Base-by-base conservation (phyloP, 2,113 vertebrate species). In the Hystrix brachyura region DNA sequence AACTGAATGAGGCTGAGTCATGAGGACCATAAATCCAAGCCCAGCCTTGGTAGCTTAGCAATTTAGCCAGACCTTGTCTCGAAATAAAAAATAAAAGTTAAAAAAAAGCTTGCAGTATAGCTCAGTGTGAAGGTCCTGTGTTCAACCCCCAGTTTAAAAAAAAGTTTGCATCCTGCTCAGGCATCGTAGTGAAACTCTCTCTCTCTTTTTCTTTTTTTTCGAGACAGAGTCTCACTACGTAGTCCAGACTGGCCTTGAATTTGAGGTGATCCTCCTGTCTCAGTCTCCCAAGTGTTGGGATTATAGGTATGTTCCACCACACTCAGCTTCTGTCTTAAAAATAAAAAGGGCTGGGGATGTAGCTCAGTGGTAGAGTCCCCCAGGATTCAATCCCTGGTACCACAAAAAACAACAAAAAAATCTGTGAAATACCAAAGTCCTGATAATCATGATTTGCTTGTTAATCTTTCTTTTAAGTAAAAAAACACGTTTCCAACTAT, bases 401-500 rank as follows among this genome's bases (percentile, higher is more conserved):
- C 67, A 38, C 67, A n/a, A 69, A n/a, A 69, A 67, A 11, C 62
- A 64, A 67, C 65, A 89, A 95, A 79, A 96, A 67, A 12, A 4
- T 91, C 38, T 85, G 34, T 81, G 38, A 64, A 65, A 87, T 91
- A 74, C 34, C 27, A 27, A 87, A 21, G 21, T 92, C 25, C 84
- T 89, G 62, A 53, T 78, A 78, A 88, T 92, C 57, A 80, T 43
- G 43, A 69, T 60, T 83, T 86, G 29, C 32, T 19, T 27, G 48
- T 96, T 93, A 83, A 57, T 90, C 25, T 84, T 74, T 80, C 55
- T 60, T 87, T 87, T 13, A 87, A 90, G 76, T 90, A 64, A 95
- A 90, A 90, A 96, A 67, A 72, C 67, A 12, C 76, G 34, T 67
- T 87, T 76, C 53, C 88, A 38, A 38, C 38, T 38, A 38, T 38